Conservation (phyloP, 2,888 invertebrate species). For the Megamerina dolium region DNA sequence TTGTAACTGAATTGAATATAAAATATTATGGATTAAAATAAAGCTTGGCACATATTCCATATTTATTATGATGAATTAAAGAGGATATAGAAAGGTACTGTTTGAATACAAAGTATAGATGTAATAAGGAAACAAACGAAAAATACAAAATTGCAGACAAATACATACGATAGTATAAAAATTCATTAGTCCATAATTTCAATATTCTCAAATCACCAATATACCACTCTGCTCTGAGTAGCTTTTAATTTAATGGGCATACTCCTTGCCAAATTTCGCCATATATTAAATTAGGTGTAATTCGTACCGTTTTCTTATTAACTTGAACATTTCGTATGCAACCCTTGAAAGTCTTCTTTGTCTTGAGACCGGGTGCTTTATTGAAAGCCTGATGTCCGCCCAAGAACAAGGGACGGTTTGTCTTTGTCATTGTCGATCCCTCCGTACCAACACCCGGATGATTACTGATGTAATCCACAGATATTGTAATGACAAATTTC, state of each 20-base stretch:
- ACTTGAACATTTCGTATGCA: conserved; percentile 70
- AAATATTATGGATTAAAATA: too few species aligned
- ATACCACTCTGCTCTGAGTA: too few species aligned
- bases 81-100: too few species aligned
- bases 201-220: too few species aligned
- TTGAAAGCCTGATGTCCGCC: conserved; percentile 72
- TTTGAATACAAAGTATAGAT: too few species aligned
- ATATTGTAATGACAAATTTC: conserved; percentile 82
- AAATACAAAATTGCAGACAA: too few species aligned
- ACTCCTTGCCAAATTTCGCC: conserved; percentile 72
- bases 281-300: conserved; percentile 57
- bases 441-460: conserved; percentile 65
- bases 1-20: too few species aligned
- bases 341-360: conserved; percentile 69
- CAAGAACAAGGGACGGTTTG: conserved; percentile 79
- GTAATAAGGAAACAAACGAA: too few species aligned
- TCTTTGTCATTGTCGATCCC: conserved; percentile 65
- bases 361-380: conserved; percentile 60
- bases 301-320: conserved; percentile 51
- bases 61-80: too few species aligned
- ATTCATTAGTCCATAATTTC: too few species aligned
- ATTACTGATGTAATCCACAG: conserved; percentile 75
- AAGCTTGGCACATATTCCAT: too few species aligned
- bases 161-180: too few species aligned
- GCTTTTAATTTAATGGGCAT: conserved; percentile 68